Evolutionary conservation across 2,888 invertebrate species (phyloP), one percentile per base, ranked within the genome.

Genomic region (Abrostola triplasia): DNA sequence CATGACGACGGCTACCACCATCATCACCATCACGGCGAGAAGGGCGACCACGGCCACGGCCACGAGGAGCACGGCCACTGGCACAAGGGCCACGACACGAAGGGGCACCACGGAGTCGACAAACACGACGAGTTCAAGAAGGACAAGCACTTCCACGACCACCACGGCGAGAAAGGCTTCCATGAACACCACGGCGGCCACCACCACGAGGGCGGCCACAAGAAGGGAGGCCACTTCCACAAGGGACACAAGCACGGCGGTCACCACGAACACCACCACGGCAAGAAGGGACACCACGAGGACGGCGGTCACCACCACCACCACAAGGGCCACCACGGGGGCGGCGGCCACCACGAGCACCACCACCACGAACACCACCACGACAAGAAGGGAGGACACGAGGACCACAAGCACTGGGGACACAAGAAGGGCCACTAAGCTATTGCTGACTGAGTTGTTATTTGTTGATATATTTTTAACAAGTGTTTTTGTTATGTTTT

Each of bases 51-150:
- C 75, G 96, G 96, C 0, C 91, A 92, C 67, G 91, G 92, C 0
- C 92, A 92, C 67, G 94, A 95, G 36, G 94, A 93, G 76, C 92
- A 93, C 73, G 97, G 97, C 10, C 95, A 96, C 80, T 97, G 96
- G 92, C 97, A 97, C 79, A 98, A 98, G 86, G 98, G 97, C 0
- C 97, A 98, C 90, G 96, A 96, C 89, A 97, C 97, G 69, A 97
- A 98, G 85, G 97, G 98, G 72, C 97, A 97, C 82, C 98, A 98
- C 84, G 96, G 97, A 77, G 95, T 97, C 6, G 97, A 97, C 90
- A 97, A 98, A 84, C 92, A 97, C 76, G 97, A 98, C 89, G 98
- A 98, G 89, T 97, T 96, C 93, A 97, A 97, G 86, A 97, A 98
- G 88, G 96, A 97, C 84, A 97, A 97, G 84, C 97, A 98, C 89